Percentiles rank a stretch among this genome's conserved stretches.
These are phyloP conservation scores for Hassar affinis DNA, from an alignment of 2,113 vertebrate species.

Conservation along the genomic window DNA sequence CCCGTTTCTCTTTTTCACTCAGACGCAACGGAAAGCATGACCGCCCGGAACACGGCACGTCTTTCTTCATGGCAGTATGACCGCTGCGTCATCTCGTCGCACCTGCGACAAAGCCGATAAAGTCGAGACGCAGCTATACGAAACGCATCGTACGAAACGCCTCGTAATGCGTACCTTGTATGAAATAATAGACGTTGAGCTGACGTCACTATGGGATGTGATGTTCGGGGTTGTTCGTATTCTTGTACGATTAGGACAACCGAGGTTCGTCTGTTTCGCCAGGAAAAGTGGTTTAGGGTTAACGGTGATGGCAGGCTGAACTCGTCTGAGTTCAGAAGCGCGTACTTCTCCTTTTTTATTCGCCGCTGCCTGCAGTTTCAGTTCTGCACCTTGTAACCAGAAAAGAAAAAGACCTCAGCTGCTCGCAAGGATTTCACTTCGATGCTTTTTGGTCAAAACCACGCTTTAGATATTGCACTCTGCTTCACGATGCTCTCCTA, in stretches of 20 bases:
- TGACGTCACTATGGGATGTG: background rate
- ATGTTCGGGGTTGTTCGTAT: background rate
- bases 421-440: background rate
- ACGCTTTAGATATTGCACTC: background rate
- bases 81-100: background rate
- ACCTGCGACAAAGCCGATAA: background rate
- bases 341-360: conserved; percentile 11
- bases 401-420: background rate
- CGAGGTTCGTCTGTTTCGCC: background rate
- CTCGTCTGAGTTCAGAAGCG: background rate
- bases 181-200: too few relatives aligned
- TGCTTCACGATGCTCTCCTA: background rate
- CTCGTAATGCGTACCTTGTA: background rate
- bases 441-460: background rate
- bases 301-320: background rate
- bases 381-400: background rate
- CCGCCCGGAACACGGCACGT: background rate
- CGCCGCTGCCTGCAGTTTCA: conserved; percentile 19
- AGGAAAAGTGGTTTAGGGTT: background rate
- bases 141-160: background rate
- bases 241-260: background rate
- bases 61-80: background rate
- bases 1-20: conserved; percentile 19
- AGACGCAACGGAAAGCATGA: conserved; percentile 4
- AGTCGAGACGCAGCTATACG: background rate